Evolutionary conservation across 2,113 vertebrate genomes (phyloP).

Genomic region (Psilopogon haemacephalus): DNA sequence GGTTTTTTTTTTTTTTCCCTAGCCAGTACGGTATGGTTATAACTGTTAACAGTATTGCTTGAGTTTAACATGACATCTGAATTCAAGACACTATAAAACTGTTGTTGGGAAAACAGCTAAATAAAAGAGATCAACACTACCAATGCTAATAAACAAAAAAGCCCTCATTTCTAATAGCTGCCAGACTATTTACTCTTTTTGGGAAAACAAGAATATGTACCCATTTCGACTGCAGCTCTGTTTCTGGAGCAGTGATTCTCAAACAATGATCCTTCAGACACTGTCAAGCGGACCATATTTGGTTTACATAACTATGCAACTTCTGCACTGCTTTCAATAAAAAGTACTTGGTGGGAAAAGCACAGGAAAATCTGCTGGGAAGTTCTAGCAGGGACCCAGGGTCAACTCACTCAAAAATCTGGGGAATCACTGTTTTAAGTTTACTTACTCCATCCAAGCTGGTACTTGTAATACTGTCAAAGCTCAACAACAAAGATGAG

Average conservation of each 20-base stretch:
- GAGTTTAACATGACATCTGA: not conserved
- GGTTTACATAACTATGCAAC: not conserved
- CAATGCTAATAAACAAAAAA: not conserved
- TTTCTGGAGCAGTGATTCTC: not conserved
- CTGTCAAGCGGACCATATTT: not conserved
- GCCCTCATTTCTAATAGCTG: not conserved
- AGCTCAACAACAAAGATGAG: not conserved
- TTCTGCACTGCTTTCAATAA: not conserved
- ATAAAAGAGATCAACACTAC: not conserved
- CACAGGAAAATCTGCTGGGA: not conserved
- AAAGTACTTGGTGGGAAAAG: not conserved
- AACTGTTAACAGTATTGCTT: not conserved
- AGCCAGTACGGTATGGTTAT: rapidly evolving
- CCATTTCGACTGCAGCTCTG: not conserved
- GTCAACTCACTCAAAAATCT: not conserved
- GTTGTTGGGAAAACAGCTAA: not conserved
- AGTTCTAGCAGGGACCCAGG: not conserved
- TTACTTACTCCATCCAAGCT: not conserved
- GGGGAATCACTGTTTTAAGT: not conserved
- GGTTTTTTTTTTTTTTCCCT: not conserved
- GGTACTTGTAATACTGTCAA: not conserved
- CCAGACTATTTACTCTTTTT: not conserved
- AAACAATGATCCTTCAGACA: not conserved
- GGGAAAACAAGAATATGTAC: not conserved
- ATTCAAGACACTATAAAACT: not conserved